Evolutionary conservation across 2,888 invertebrate species (phyloP).

Genomic region (Linyphia triangularis): DNA sequence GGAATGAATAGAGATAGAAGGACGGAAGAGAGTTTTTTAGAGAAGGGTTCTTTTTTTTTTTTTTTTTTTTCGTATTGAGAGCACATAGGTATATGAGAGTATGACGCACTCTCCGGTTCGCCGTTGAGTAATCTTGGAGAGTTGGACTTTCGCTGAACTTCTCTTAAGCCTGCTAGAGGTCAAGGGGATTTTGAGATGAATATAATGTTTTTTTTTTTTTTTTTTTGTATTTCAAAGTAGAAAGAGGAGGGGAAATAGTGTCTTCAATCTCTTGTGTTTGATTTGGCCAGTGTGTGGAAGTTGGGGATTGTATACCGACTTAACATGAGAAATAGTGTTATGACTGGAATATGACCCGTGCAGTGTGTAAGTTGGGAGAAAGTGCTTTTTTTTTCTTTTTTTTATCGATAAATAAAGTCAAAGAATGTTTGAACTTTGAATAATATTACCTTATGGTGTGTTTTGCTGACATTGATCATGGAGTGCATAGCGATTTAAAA

Average conservation of each 20-base stretch:
- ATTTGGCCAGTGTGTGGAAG: not conserved
- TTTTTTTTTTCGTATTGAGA: not conserved
- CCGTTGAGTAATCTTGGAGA: slow-evolving; percentile 52
- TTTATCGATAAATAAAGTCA: no score
- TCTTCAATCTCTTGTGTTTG: not conserved
- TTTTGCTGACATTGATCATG: no score
- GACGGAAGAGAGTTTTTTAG: slow-evolving; percentile 20
- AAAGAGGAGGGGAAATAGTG: not conserved
- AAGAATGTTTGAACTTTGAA: no score
- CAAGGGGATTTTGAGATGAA: slow-evolving; percentile 64
- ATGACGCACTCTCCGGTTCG: slow-evolving; percentile 20
- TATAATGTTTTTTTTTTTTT: slow-evolving; percentile 26
- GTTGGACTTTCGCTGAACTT: slow-evolving; percentile 35
- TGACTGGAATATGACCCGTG: no score
- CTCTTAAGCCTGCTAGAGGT: slow-evolving; percentile 49
- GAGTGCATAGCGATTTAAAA: no score
- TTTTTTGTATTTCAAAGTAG: not conserved
- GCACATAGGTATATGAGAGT: slow-evolving; percentile 34
- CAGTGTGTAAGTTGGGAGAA: no score
- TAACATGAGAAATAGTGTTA: not conserved
- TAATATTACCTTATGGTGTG: no score
- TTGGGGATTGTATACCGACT: not conserved
- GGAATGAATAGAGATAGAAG: slow-evolving; percentile 59
- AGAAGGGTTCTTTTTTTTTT: not conserved
- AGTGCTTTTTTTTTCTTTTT: no score